Percentiles rank a stretch among this genome's conserved stretches.
These are phyloP conservation scores for Aphidius colemani DNA, from an alignment of 2,888 invertebrate genomes.

Conservation along the genomic window DNA sequence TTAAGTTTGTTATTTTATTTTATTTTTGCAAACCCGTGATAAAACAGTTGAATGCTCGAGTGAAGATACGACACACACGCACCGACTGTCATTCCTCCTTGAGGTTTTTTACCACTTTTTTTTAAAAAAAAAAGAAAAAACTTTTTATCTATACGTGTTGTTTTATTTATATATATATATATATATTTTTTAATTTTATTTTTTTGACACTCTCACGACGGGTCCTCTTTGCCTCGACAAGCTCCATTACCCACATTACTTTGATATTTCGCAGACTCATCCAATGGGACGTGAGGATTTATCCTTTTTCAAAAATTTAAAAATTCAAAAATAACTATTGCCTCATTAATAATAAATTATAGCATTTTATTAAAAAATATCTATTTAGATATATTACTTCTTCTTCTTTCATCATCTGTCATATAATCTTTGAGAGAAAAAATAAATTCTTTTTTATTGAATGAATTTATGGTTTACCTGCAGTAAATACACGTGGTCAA, in stretches of 20 bases:
- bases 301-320: constrained; percentile 19
- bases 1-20: constrained; percentile 16
- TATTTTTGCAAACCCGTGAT: constrained; percentile 37
- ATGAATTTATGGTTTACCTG: constrained; percentile 29
- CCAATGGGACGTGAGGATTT: constrained; percentile 13
- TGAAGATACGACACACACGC: constrained; percentile 48
- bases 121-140: too few relatives aligned
- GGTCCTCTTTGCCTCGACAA: constrained; percentile 46
- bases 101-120: constrained; percentile 30
- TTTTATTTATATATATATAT: constrained; percentile 33
- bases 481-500: constrained; percentile 32
- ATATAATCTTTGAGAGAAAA: constrained; percentile 7
- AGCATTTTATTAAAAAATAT: neutral
- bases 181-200: constrained; percentile 30
- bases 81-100: constrained; percentile 43
- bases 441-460: neutral
- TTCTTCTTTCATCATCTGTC: too few relatives aligned
- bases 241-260: constrained; percentile 55
- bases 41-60: constrained; percentile 52
- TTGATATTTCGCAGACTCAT: constrained; percentile 41
- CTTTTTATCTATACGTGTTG: constrained; percentile 18
- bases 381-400: constrained; percentile 11
- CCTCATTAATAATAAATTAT: neutral
- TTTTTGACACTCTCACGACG: constrained; percentile 33
- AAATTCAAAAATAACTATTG: neutral